Conservation (phyloP, 2,888 invertebrate species). For the Drosophila prolongata region DNA sequence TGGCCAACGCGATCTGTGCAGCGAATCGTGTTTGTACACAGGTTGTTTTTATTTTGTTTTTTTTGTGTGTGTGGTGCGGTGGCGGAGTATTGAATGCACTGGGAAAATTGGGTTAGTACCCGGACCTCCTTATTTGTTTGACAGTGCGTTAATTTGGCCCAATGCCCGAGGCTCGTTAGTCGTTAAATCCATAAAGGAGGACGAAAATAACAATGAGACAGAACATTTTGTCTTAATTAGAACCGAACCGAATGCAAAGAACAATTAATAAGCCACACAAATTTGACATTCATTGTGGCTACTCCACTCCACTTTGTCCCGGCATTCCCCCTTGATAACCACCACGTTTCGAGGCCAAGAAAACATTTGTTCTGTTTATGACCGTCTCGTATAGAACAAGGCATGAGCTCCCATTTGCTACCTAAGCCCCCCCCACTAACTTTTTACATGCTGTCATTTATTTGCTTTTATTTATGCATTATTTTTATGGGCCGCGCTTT, state of each 20-base stretch:
- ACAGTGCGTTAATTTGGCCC: constrained; percentile 55
- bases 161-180: constrained; percentile 52
- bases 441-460: constrained; percentile 74
- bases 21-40: constrained; percentile 43
- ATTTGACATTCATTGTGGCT: constrained; percentile 73
- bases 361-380: constrained; percentile 44
- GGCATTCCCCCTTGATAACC: constrained; percentile 2
- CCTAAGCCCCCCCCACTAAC: constrained; percentile 19
- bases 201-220: constrained; percentile 14
- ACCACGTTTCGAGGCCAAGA: constrained; percentile 23
- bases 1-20: constrained; percentile 58
- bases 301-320: constrained; percentile 18
- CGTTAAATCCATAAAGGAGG: constrained; percentile 1
- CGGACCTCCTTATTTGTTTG: constrained; percentile 13
- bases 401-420: constrained; percentile 14
- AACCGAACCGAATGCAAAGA: constrained; percentile 53
- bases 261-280: constrained; percentile 75
- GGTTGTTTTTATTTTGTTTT: background rate
- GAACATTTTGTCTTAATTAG: constrained; percentile 74
- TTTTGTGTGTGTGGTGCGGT: background rate
- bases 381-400: constrained; percentile 21
- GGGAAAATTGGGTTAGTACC: background rate
- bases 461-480: constrained; percentile 78
- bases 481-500: constrained; percentile 69
- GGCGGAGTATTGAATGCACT: constrained; percentile 6